Evolutionary conservation across 2,797 vertebrate genomes (phyloP), one percentile per base, ranked within the genome.

Genomic region (Trachops cirrhosus): DNA sequence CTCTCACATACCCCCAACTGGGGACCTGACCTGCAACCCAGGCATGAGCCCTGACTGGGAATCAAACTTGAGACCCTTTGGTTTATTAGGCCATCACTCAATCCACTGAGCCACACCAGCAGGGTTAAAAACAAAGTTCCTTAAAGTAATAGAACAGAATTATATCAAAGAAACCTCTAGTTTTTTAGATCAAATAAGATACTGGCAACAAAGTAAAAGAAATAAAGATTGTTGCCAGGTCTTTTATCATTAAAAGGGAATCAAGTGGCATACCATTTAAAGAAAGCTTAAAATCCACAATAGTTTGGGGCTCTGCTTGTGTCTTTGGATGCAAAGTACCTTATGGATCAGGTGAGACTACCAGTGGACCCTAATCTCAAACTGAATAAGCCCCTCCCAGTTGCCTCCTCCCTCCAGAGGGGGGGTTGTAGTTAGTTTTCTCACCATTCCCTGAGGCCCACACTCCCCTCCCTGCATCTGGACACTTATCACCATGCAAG

Each of bases 121-220:
- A 26, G 24, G 54, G 39, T 52, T 93, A 52, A 71, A 91, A 22
- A 62, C 34, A 74, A 84, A 21, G 10, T 67, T 87, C 79, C 39
- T 74, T 86, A 79, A 91, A 70, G 44, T 54, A 73, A 37, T 48
- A 71, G 26, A 34, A 83, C 3, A 75, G 22, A 26, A 89, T 3
- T 1, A 62, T 67, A 19, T 34, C 48, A 94, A 95, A 67, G 12
- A 79, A 80, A 18, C n/a, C 83, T 88, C 57, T 19, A 71, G 22
- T 4, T 50, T 95, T 92, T 87, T 46, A 91, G 79, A 37, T 74
- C 79, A 79, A 70, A 77, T 54, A 87, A 93, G 62, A 88, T 39
- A 75, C 62, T 73, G 50, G 32, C 44, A 79, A 54, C 37, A 29
- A 94, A 89, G 11, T 24, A 37, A 19, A 15, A 73, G 26, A 12